Base-by-base conservation (phyloP, 2,113 vertebrate species). In the Aspidoscelis tigris region DNA sequence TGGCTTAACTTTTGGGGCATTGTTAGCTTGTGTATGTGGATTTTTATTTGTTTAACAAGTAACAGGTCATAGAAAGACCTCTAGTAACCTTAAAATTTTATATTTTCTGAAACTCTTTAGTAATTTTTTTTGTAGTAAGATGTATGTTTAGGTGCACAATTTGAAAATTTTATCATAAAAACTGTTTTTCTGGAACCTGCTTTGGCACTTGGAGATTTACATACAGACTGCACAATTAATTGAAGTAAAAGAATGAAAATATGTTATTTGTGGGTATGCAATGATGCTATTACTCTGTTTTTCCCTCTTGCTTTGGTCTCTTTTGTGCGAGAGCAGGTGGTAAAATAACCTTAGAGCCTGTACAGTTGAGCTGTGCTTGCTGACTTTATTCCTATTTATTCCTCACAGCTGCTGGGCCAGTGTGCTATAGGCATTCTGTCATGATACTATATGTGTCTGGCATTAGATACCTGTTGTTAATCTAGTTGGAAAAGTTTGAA, bases 381-480 rank as follows among this genome's bases (percentile, higher is more conserved):
- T 84, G 4, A 43, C 24, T 84, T 90, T 88, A 78, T 82, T 73
- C 79, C 64, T 87, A 70, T 70, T 76, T 24, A 75, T 84, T 89
- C 86, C 44, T 82, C 83, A 58, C 79, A 85, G 72, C 77, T 91
- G 78, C 64, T 79, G 41, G 76, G 69, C 88, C 76, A 82, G 44
- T 89, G 39, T 0, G 0, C 70, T 74, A 82, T 53, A 78, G 78
- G 75, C 89, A 88, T 82, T 55, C 78, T 89, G 44, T 83, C 64
- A 21, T 84, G 83, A 85, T 83, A 80, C 53, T 0, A 0, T 39
- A 74, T 84, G 78, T 0, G 0, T 39, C 22, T n/a, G 0, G 53
- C 66, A 78, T 81, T 76, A 79, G 76, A 89, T 87, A 87, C 16
- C 85, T n/a, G 6, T 61, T 72, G 74, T 83, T 79, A 88, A 78